Evolutionary conservation across 2,113 vertebrate genomes (phyloP), one percentile per base, ranked within the genome.

Genomic region (Microtus montanus): DNA sequence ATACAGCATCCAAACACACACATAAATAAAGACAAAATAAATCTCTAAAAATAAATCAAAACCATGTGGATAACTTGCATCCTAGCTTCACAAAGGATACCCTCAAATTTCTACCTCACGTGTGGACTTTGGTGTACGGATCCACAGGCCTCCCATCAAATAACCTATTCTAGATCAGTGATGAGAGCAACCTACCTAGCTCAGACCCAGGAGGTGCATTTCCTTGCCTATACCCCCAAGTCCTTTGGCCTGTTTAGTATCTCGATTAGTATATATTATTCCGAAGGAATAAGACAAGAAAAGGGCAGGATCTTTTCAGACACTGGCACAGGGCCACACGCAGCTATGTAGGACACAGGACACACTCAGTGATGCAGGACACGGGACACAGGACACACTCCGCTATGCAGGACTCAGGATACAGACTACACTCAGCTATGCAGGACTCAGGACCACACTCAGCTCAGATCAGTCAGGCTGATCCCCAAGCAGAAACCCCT

Each of bases 131-230:
- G 41, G 58, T 8, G 35, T 47, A 74, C 44, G 52, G 28, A 63
- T 35, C 64, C 63, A 19, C 0, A 12, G 44, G 75, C 52, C 2
- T 2, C 52, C 26, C n/a, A 24, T 26, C 22, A 70, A 87, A 38
- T 70, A 84, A 28, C 33, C 44, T 58, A 14, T 0, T 11, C 30
- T 33, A 22, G 15, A 38, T 61, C 30, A 38, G 61, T 44, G 35
- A 85, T 38, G 66, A 41, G 35, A 73, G 33, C 0, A 44, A 80
- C 24, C 9, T n/a, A 47, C 54, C 3, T 63, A 58, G 58, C 80
- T 30, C 61, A n/a, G 47, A 41, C 19, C n/a, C 24, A 3, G 20
- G 14, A 20, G 44, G 22, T 14, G 0, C 15, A 30, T 10, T 41
- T 35, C 38, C 71, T 2, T 47, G 52, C 22, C 68, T 22, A 63